Evolutionary conservation across 1,140 invertebrate genomes (phyloP).

Genomic region (Amphibalanus amphitrite): DNA sequence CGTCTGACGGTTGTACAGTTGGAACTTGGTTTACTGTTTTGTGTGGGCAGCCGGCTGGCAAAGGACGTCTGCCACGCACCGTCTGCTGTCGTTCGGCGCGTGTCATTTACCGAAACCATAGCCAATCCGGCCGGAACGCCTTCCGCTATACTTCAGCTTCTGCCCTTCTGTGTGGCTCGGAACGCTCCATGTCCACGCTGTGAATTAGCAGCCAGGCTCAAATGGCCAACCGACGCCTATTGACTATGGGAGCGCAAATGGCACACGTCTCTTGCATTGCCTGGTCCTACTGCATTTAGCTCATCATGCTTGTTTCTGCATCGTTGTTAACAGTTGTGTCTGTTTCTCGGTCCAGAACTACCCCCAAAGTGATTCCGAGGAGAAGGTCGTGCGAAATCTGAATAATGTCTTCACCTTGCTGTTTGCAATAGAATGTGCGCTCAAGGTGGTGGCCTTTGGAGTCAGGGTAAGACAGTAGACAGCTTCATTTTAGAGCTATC

Average conservation of each 20-base stretch:
- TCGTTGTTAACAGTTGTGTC: slow-evolving; percentile 1
- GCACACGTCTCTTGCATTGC: not conserved
- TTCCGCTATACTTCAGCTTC: too few relatives aligned
- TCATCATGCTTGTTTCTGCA: slow-evolving; percentile 6
- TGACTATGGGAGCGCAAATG: not conserved
- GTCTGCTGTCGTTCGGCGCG: too few relatives aligned
- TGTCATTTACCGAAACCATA: too few relatives aligned
- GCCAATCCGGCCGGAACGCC: too few relatives aligned
- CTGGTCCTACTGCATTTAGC: slow-evolving; percentile 3
- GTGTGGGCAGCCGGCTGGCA: too few relatives aligned
- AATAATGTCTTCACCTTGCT: slow-evolving; percentile 96
- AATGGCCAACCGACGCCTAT: too few relatives aligned
- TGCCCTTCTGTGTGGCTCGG: too few relatives aligned
- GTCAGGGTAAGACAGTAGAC: slow-evolving; percentile 51
- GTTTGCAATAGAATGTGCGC: slow-evolving; percentile 93
- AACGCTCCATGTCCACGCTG: too few relatives aligned
- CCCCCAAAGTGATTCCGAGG: slow-evolving; percentile 72
- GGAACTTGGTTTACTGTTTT: too few relatives aligned
- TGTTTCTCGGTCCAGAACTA: slow-evolving; percentile 47
- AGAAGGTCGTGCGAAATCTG: slow-evolving; percentile 82
- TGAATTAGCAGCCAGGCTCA: too few relatives aligned
- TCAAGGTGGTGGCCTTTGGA: slow-evolving; percentile 96
- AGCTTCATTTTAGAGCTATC: not conserved
- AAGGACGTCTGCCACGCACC: too few relatives aligned
- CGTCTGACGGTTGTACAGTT: too few relatives aligned